Conservation (phyloP, 2,888 invertebrate genomes). For the Cerceris rybyensis region DNA sequence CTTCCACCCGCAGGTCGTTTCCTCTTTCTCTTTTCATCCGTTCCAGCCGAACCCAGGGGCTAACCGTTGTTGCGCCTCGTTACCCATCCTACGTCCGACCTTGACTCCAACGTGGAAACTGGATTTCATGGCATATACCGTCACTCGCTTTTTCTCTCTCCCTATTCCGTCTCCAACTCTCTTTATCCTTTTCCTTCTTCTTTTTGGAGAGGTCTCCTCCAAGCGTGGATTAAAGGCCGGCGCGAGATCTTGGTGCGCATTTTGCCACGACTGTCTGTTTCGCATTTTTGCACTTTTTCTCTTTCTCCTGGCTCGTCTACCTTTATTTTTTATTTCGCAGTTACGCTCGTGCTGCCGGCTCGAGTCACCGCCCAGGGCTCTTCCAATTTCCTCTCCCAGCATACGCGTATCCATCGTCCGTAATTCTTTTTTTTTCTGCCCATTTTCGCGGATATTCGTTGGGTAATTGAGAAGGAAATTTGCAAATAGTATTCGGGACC, state of each 20-base stretch:
- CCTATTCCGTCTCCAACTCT: not conserved
- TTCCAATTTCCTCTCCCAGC: conserved; percentile 71
- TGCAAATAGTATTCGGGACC: conserved; percentile 34
- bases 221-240: conserved; percentile 60
- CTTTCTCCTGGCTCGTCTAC: conserved; percentile 5
- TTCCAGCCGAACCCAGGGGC: conserved; percentile 51
- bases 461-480: conserved; percentile 46
- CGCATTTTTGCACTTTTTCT: conserved; percentile 22
- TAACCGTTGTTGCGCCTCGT: conserved; percentile 69
- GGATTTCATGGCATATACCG: conserved; percentile 62
- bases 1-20: conserved; percentile 51
- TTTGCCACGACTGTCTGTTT: conserved; percentile 48
- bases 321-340: conserved; percentile 51
- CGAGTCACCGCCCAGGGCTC: conserved; percentile 58
- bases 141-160: conserved; percentile 21
- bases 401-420: conserved; percentile 42
- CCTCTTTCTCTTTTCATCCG: conserved; percentile 57
- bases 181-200: conserved; percentile 10
- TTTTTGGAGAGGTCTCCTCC: not conserved
- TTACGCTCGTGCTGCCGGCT: conserved; percentile 43
- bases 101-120: conserved; percentile 66
- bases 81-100: conserved; percentile 68
- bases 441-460: conserved; percentile 53
- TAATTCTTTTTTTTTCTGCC: conserved; percentile 28
- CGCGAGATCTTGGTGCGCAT: conserved; percentile 49